Base-by-base conservation (phyloP, 2,888 invertebrate species). In the Microctonus hyperodae region DNA sequence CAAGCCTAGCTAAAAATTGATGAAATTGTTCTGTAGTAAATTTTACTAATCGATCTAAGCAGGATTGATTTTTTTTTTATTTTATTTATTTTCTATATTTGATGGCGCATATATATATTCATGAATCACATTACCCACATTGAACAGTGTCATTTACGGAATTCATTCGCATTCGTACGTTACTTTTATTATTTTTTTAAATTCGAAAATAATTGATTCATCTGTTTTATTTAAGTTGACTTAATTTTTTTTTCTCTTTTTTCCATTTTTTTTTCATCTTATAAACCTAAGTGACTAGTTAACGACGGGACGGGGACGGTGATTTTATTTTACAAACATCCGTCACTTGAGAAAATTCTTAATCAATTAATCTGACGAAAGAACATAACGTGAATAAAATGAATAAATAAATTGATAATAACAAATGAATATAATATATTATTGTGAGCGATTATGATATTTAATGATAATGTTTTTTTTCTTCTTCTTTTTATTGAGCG, bases 231-330 rank as follows among this genome's bases (percentile, higher is more conserved):
- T 48, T 53, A 37, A 50, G 68, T 67, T 69, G 61, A 58, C 25
- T 11, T 64, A 28, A 44, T 58, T 68, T 31, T 59, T 57, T 62
- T 35, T 65, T 33, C n/a, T 23, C 55, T 60, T 44, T 40, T 62
- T 51, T 57, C 66, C 48, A 64, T 70, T 71, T 57, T 59, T 66
- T 64, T 59, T 55, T 61, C 28, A 25, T 22, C 40, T 68, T 69
- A 63, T 28, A 67, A 67, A 69, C 69, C 57, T 69, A 69, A 67
- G 37, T 72, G 64, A 65, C 68, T 69, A 69, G 68, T 68, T 65
- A 64, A 72, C 44, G 44, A 44, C 44, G 74, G 73, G 73, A 71
- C 73, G 70, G 74, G 74, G 74, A 70, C 69, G 68, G 73, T 70
- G 69, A 65, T 72, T 44, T 16, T 68, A 67, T 70, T 71, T 70